phyloP scores from a whole-genome alignment of 2,888 invertebrate species.

The Cheilosia vernalis region DNA sequence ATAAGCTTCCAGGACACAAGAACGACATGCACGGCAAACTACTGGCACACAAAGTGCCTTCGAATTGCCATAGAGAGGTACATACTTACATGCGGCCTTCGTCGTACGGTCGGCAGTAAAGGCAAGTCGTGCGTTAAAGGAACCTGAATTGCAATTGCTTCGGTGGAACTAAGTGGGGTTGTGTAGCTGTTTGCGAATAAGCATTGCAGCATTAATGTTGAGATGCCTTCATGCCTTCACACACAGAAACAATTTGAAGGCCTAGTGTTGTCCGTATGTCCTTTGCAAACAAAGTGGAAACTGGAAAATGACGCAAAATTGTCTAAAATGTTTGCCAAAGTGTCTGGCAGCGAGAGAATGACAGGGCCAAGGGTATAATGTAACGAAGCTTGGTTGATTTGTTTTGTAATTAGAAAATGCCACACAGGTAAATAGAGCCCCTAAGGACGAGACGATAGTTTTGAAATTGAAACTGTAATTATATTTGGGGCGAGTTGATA shows the following conservation, averaged over 20 bases:
- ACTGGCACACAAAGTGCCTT: conserved; percentile 23
- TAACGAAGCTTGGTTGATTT: conserved; percentile 28
- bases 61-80: conserved; percentile 14
- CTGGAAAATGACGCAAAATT: conserved; percentile 52
- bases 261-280: conserved; percentile 38
- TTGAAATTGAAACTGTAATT: conserved; percentile 11
- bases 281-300: conserved; percentile 47
- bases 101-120: conserved; percentile 42
- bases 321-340: conserved; percentile 59
- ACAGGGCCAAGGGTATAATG: background rate
- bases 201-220: conserved; percentile 51
- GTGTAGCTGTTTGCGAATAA: conserved; percentile 8
- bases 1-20: conserved; percentile 69
- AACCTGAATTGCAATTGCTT: conserved; percentile 63
- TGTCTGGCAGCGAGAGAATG: conserved; percentile 23
- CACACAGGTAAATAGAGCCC: background rate
- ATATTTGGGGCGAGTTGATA: conserved; percentile 2
- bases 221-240: conserved; percentile 17
- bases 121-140: conserved; percentile 71
- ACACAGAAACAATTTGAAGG: background rate
- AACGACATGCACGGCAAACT: conserved; percentile 50
- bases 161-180: conserved; percentile 41
- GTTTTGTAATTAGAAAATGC: conserved; percentile 43
- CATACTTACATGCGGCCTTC: conserved; percentile 26
- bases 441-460: background rate